Evolutionary conservation across 2,888 invertebrate species (phyloP).

Genomic region (Athalia rosae): DNA sequence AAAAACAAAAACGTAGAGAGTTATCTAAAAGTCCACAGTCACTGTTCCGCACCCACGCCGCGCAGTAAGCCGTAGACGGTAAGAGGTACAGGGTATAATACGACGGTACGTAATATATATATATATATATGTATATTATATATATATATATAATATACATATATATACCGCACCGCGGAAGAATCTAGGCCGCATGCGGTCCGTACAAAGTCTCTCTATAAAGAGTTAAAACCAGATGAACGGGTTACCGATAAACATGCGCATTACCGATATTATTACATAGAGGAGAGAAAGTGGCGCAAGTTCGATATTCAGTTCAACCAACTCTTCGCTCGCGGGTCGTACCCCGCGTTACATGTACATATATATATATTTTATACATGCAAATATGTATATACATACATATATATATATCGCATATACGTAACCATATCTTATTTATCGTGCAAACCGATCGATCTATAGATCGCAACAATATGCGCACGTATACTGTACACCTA

Average conservation of each 20-base stretch:
- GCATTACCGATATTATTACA: constrained; percentile 39
- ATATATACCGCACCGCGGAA: neutral
- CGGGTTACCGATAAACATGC: constrained; percentile 41
- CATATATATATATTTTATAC: too few relatives aligned
- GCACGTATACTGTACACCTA: too few relatives aligned
- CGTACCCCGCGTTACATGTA: neutral
- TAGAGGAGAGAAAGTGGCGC: constrained; percentile 41
- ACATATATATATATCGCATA: too few relatives aligned
- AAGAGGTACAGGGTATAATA: constrained; percentile 5
- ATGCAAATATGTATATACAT: too few relatives aligned
- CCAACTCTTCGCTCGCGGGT: neutral
- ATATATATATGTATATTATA: constrained; percentile 45
- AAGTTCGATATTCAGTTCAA: constrained; percentile 45
- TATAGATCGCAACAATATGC: too few relatives aligned
- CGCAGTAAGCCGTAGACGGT: neutral
- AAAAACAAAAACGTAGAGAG: neutral
- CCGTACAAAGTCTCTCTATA: neutral
- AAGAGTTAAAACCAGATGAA: constrained; percentile 30
- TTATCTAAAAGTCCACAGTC: constrained; percentile 35
- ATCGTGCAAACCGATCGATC: too few relatives aligned
- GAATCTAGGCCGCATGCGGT: constrained; percentile 49
- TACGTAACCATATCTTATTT: too few relatives aligned
- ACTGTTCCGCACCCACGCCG: constrained; percentile 37
- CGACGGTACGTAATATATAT: constrained; percentile 25
- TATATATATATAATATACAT: too few relatives aligned